These are phyloP conservation scores for Aproaerema taeniolella DNA, from an alignment of 2,888 invertebrate species.

Conservation along the genomic window DNA sequence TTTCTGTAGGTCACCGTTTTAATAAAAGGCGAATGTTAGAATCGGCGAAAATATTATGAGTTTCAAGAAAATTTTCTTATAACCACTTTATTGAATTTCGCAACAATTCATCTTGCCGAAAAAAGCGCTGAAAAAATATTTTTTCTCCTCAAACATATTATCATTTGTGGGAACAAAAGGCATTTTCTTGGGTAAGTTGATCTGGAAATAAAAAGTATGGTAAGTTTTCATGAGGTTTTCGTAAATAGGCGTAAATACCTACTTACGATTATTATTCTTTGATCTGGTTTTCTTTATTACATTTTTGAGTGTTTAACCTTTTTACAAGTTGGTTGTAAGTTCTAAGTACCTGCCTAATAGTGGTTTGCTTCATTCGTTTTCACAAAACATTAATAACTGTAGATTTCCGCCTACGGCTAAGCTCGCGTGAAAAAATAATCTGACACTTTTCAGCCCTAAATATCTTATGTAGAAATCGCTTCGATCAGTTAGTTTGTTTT, in stretches of 20 bases:
- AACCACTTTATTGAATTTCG: constrained; percentile 63
- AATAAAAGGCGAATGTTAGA: constrained; percentile 40
- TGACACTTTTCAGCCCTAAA: no score
- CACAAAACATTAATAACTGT: no score
- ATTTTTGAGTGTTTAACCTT: not conserved
- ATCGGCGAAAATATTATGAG: constrained; percentile 49
- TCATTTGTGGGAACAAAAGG: not conserved
- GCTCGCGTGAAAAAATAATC: no score
- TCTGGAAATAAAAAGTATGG: constrained; percentile 14
- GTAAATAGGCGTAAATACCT: no score
- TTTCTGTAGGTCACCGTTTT: constrained; percentile 25
- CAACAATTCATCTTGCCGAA: constrained; percentile 46
- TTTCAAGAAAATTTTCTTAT: constrained; percentile 53
- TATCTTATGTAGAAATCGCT: no score
- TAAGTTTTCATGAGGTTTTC: no score
- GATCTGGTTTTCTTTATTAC: not conserved
- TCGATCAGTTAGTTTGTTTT: no score
- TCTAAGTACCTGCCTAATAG: no score
- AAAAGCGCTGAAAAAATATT: constrained; percentile 6
- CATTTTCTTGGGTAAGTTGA: not conserved
- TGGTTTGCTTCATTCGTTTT: no score
- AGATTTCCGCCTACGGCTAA: no score
- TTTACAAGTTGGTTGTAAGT: no score
- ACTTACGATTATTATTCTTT: not conserved
- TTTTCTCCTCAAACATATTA: not conserved